A percentile compares a stretch with the other conserved stretches of the same genome.
Conservation (phyloP, 2,888 invertebrate genomes). For the Carpatolechia fugitivella region DNA sequence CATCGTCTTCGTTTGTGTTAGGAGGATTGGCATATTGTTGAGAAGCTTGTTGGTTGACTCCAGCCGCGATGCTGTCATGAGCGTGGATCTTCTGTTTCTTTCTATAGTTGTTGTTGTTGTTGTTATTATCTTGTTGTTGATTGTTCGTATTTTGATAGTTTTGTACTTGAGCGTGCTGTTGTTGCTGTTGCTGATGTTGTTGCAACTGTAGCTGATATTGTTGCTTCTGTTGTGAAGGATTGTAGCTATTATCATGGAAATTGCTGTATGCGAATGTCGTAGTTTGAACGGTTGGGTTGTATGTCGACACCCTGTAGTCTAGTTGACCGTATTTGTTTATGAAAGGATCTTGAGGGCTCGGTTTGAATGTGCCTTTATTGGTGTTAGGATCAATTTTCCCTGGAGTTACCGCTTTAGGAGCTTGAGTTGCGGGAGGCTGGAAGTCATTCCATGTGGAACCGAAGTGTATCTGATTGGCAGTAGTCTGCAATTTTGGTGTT, state of each 20-base stretch:
- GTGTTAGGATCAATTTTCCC: constrained; percentile 63
- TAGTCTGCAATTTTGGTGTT: constrained; percentile 57
- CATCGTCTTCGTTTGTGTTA: constrained; percentile 36
- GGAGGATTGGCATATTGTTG: constrained; percentile 54
- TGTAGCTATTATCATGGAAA: constrained; percentile 37
- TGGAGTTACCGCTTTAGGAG: constrained; percentile 53
- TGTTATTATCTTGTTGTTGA: constrained; percentile 48
- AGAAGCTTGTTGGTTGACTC: constrained; percentile 54
- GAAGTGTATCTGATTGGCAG: constrained; percentile 56
- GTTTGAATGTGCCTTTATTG: constrained; percentile 57
- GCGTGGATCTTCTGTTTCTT: constrained; percentile 54
- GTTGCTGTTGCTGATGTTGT: constrained; percentile 29
- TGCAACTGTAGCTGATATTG: background rate
- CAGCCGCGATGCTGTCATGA: constrained; percentile 56
- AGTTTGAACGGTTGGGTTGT: constrained; percentile 54
- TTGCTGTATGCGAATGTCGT: constrained; percentile 48
- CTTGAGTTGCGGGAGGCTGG: constrained; percentile 71
- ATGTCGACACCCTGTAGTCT: constrained; percentile 60
- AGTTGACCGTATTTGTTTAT: constrained; percentile 51
- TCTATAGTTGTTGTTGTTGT: constrained; percentile 47
- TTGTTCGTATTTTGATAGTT: constrained; percentile 50
- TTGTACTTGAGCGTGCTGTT: constrained; percentile 56
- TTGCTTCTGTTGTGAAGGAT: background rate
- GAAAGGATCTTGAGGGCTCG: constrained; percentile 72
- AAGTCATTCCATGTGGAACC: constrained; percentile 59